Percentiles rank a stretch among this genome's conserved stretches.
phyloP scores from a whole-genome alignment of 2,797 vertebrate genomes.

The Falco peregrinus region DNA sequence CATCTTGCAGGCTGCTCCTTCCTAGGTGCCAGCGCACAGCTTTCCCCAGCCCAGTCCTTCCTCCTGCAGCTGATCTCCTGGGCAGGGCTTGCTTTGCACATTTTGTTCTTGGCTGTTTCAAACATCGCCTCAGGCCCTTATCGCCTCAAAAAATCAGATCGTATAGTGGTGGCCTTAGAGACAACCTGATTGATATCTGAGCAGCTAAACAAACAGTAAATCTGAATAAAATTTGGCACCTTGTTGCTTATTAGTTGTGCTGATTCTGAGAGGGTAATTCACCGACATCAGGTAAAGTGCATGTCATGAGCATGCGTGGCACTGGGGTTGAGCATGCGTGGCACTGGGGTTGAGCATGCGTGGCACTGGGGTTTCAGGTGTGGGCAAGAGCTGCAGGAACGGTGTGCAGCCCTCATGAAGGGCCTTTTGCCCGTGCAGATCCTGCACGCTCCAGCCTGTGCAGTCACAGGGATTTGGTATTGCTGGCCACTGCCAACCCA shows the following conservation, averaged over 20 bases:
- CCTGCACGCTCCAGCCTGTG: background rate
- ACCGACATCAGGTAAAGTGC: background rate
- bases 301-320: background rate
- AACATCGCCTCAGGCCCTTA: conserved; percentile 10
- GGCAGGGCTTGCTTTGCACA: background rate
- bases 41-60: background rate
- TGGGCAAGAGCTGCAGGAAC: background rate
- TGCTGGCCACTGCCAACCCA: background rate
- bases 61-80: background rate
- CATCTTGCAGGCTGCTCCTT: background rate
- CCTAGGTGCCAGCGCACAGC: background rate
- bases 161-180: conserved; percentile 10
- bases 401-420: background rate
- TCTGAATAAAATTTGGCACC: conserved; percentile 10
- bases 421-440: background rate
- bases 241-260: background rate
- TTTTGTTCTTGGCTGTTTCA: conserved; percentile 50
- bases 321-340: background rate
- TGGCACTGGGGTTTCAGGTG: background rate
- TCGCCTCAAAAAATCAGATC: conserved; percentile 33
- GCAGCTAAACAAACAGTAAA: conserved; percentile 31
- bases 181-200: conserved; percentile 5
- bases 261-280: background rate
- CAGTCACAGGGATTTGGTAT: background rate
- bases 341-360: background rate